Base-by-base conservation (phyloP, 2,113 vertebrate genomes). In the Brienomyrus brachyistius region DNA sequence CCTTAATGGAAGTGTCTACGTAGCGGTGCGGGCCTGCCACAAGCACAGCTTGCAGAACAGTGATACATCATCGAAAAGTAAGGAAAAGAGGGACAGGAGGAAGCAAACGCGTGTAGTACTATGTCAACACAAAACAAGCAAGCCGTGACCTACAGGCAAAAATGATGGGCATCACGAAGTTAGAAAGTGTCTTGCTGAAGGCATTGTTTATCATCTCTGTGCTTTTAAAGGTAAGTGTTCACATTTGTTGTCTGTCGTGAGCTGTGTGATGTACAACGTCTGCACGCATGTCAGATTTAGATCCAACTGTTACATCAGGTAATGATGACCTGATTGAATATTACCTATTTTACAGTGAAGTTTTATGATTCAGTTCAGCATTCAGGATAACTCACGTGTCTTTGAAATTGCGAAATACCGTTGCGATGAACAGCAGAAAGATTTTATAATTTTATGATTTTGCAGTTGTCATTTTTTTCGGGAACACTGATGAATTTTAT, bases 221-320 rank as follows among this genome's bases (percentile, higher is more conserved):
- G 17, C 19, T 88, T 88, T 51, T 88, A 43, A 88, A 88, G 87
- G 87, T 88, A 45, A 88, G 87, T 43, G 7, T 48, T 54, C 27
- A 21, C 51, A 11, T 86, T 31, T 31, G 50, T 3, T 23, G 4
- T 27, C 21, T 47, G 48, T 83, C 17, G 17, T 84, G 40, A 51
- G 47, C n/a, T 6, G 84, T 31, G 77, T 66, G 23, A 66, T 66
- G n/a, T 66, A n/a, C 62, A 31, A 40, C 40, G 40, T 70, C 10
- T 11, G 11, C 10, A 27, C 8, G 23, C 62, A 31, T 31, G 10
- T 70, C 35, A 40, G 77, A 82, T 82, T 82, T 82, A 23, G 35
- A 17, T 66, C 56, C 87, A 88, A 56, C 87, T 88, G 87, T 66
- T 66, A 21, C 52, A 9, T 19, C 54, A 87, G 51, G 51, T 23